phyloP scores from a whole-genome alignment of 2,797 vertebrate species.

The Hapalemur alaotrensis region DNA sequence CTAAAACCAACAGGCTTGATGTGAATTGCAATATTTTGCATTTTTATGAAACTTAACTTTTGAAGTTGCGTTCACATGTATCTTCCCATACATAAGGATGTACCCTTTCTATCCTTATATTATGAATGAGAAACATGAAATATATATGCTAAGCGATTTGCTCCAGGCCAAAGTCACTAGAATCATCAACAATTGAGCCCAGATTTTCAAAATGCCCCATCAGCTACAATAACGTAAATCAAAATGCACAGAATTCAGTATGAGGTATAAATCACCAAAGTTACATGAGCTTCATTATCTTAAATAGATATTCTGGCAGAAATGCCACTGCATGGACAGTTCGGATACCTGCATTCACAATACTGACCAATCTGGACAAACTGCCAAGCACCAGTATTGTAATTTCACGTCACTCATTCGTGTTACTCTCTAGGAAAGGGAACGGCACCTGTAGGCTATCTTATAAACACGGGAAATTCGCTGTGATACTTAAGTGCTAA shows the following conservation, averaged over 20 bases:
- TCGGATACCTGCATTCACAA: neutral
- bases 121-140: neutral
- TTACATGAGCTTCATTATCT: neutral
- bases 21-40: neutral
- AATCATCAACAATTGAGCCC: neutral
- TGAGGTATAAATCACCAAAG: neutral
- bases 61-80: neutral
- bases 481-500: neutral
- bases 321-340: neutral
- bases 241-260: neutral
- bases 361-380: neutral
- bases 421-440: too few relatives aligned
- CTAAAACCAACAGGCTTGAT: neutral
- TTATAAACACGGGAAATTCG: neutral
- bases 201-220: neutral
- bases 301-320: neutral
- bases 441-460: rapidly evolving
- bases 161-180: neutral
- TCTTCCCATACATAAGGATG: neutral
- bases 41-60: neutral
- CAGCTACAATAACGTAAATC: neutral
- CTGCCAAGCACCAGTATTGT: rapidly evolving
- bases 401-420: neutral
- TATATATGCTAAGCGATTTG: neutral
- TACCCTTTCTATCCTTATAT: neutral